Base-by-base conservation (phyloP, 2,113 vertebrate species). In the Pterocles gutturalis region DNA sequence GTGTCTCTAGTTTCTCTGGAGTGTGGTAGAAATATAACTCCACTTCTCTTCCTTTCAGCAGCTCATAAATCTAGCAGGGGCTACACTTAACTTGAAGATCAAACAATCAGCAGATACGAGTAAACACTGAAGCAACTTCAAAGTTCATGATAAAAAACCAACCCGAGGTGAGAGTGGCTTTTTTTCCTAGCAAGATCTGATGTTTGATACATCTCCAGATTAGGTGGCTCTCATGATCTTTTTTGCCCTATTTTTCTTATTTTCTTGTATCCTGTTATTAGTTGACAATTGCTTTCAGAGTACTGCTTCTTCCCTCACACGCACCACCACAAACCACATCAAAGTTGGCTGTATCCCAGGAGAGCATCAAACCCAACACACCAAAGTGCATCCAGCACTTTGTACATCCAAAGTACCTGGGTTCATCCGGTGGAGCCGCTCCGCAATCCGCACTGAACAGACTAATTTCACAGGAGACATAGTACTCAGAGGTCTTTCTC, bases 61-160 rank as follows among this genome's bases (percentile, higher is more conserved):
- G 46, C 81, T 94, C 87, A 72, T 85, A 90, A 90, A 87, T 92
- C 90, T 89, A 85, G 61, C 54, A 24, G 46, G 24, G 29, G 22
- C 67, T 93, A 89, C 82, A 51, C 76, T 92, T 90, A 87, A 82
- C 92, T 85, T 66, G 79, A 92, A 91, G 89, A 96, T 95, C 93
- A 97, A 96, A 93, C 80, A 93, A 77, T 93, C 90, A 95, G 90
- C 38, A 91, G 87, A 87, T 70, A 49, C 71, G 45, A 70, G 84
- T 92, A 96, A 93, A 96, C 86, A 89, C 45, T 58, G 81, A 90
- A 92, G 43, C 48, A 49, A 51, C 81, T 87, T 92, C 87, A 93
- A 96, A 96, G 62, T 93, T 81, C 62, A 33, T 46, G 58, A 58
- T 38, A 62, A 61, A 92, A 87, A 92, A 62, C 20, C 48, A 90